Percentiles rank a stretch among this genome's conserved stretches.
Conservation (phyloP, 1,140 invertebrate genomes). For the Halyomorpha halys region DNA sequence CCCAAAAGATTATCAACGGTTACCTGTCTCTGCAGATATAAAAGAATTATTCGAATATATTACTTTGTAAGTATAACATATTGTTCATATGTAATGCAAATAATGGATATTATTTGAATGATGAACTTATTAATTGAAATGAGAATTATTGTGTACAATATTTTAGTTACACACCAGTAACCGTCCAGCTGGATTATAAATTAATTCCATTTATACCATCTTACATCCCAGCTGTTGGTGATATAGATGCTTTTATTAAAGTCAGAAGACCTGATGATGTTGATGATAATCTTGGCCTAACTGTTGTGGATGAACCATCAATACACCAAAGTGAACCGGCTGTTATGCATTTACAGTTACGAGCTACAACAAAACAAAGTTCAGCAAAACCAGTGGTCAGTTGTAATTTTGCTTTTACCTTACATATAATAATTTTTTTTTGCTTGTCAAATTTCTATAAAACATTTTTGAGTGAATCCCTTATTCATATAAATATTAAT, state of each 20-base stretch:
- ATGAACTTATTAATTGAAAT: slow-evolving; percentile 10
- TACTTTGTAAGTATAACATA: slow-evolving; percentile 51
- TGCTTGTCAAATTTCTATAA: too few species aligned
- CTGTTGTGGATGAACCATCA: slow-evolving; percentile 87
- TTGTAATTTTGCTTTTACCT: not conserved
- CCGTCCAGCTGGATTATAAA: slow-evolving; percentile 79
- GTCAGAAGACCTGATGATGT: slow-evolving; percentile 68
- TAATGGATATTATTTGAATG: slow-evolving; percentile 19
- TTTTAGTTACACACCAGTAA: slow-evolving; percentile 79
- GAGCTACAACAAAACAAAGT: slow-evolving; percentile 67
- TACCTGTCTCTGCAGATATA: slow-evolving; percentile 72
- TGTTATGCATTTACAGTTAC: slow-evolving; percentile 81
- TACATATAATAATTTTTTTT: too few species aligned
- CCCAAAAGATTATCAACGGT: slow-evolving; percentile 70
- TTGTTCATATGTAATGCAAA: slow-evolving; percentile 22
- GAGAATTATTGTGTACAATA: not conserved
- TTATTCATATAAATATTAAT: too few species aligned
- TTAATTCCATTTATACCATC: slow-evolving; percentile 92
- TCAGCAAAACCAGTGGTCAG: slow-evolving; percentile 40
- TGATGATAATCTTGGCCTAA: slow-evolving; percentile 64
- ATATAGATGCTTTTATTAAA: slow-evolving; percentile 96
- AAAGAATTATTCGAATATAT: slow-evolving; percentile 92
- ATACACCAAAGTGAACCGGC: slow-evolving; percentile 91
- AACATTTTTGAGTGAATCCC: too few species aligned
- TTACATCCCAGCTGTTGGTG: slow-evolving; percentile 93